A percentile compares a stretch with the other conserved stretches of the same genome.
Conservation (phyloP, 2,113 vertebrate genomes). For the Poecilia latipinna region DNA sequence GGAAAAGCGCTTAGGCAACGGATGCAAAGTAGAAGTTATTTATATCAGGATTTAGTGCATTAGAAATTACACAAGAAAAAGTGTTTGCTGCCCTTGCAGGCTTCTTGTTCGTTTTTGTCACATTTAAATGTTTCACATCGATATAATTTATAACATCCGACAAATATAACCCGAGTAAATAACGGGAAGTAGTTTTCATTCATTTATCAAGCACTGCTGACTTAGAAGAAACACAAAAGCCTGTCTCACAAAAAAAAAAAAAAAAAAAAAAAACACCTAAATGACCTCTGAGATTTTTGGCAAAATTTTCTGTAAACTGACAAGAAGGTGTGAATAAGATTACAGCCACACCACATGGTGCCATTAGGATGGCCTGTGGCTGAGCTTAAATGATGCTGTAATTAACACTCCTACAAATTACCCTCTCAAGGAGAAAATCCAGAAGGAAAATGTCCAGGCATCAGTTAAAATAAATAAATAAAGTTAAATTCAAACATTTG, state of each 20-base stretch:
- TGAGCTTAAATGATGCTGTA: not conserved
- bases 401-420: not conserved
- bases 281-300: not conserved
- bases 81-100: no score
- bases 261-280: not conserved
- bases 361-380: not conserved
- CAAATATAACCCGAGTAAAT: no score
- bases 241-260: no score
- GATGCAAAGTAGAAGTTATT: not conserved
- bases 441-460: not conserved
- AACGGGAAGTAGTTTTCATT: no score
- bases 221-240: not conserved
- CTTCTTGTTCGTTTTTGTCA: no score
- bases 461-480: not conserved
- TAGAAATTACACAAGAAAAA: no score
- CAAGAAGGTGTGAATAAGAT: not conserved
- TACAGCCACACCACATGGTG: not conserved
- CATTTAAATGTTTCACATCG: no score
- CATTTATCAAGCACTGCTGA: not conserved
- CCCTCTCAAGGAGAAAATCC: not conserved
- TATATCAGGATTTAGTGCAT: no score
- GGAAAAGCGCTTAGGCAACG: no score
- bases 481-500: not conserved
- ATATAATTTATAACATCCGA: no score
- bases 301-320: not conserved